These are phyloP conservation scores for Cebidichthys violaceus DNA, from an alignment of 2,113 vertebrate species.

Conservation along the genomic window DNA sequence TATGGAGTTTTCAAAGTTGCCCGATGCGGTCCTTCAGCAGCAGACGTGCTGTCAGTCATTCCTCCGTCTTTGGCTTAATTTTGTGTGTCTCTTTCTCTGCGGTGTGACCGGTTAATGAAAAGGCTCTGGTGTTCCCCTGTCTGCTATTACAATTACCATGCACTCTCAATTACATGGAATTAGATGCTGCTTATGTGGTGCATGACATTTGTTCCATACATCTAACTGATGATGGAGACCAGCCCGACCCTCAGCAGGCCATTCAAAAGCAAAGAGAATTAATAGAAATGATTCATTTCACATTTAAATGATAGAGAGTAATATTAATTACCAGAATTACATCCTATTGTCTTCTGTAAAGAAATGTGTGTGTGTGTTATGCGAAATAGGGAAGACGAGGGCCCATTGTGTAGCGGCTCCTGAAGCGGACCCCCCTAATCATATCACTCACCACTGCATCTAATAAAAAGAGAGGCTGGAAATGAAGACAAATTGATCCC, in stretches of 20 bases:
- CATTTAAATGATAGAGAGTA: not conserved
- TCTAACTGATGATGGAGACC: not conserved
- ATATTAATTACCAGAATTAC: conserved; percentile 3
- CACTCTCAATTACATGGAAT: not conserved
- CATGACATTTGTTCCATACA: not conserved
- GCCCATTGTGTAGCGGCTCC: conserved; percentile 14
- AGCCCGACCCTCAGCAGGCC: not conserved
- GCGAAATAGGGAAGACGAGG: not conserved
- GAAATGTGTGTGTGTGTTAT: not conserved
- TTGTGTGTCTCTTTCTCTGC: not conserved
- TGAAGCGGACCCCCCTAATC: conserved; percentile 34
- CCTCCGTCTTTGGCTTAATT: not conserved
- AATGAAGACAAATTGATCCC: conserved; percentile 61
- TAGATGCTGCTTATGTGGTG: not conserved
- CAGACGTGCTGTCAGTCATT: not conserved
- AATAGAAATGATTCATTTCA: not conserved
- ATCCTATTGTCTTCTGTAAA: not conserved
- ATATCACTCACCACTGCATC: conserved; percentile 37
- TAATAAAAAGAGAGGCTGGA: conserved; percentile 55
- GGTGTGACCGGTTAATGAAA: not conserved
- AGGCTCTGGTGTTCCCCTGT: not conserved
- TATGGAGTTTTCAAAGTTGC: conserved; percentile 25
- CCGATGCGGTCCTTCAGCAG: not conserved
- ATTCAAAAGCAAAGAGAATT: not conserved
- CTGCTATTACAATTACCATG: not conserved